Conservation (phyloP, 1,140 invertebrate species). For the Drosophila lowei region DNA sequence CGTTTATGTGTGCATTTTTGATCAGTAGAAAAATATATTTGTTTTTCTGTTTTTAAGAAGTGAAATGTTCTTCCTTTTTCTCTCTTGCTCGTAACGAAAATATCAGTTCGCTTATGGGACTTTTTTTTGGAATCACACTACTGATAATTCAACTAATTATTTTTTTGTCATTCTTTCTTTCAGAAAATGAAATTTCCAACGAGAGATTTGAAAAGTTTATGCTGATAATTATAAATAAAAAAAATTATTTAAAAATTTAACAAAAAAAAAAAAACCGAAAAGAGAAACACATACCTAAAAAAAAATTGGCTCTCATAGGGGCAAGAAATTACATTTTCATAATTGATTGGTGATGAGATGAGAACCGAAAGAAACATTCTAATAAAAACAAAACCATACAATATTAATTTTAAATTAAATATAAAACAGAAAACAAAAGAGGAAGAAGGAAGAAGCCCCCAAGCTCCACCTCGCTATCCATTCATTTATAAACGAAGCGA, state of each 20-base stretch:
- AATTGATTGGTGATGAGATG: conserved; percentile 12
- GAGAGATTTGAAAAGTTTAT: conserved; percentile 83
- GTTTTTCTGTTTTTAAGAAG: no score
- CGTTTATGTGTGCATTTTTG: no score
- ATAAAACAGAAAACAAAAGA: conserved; percentile 23
- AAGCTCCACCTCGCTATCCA: conserved; percentile 6
- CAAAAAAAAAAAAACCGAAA: conserved; percentile 45
- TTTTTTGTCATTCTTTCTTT: conserved; percentile 31
- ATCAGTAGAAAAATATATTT: no score
- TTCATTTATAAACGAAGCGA: conserved; percentile 32
- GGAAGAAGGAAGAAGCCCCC: conserved; percentile 34
- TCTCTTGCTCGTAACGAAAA: no score
- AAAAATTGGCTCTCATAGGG: conserved; percentile 53
- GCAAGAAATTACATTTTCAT: conserved; percentile 65
- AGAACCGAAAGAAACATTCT: conserved; percentile 40
- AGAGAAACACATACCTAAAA: conserved; percentile 49
- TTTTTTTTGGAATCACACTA: no score
- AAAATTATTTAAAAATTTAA: conserved; percentile 82
- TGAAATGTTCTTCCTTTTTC: no score
- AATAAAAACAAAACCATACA: conserved; percentile 54
- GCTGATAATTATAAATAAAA: conserved; percentile 83
- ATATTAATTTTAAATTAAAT: conserved; percentile 77
- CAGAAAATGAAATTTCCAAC: conserved; percentile 83
- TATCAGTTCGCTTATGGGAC: no score
- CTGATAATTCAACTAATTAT: neutral